A percentile compares a stretch with the other conserved stretches of the same genome.
These are phyloP conservation scores for Caenorhabditis briggsae DNA, from an alignment of 1,140 invertebrate species.

Conservation along the genomic window DNA sequence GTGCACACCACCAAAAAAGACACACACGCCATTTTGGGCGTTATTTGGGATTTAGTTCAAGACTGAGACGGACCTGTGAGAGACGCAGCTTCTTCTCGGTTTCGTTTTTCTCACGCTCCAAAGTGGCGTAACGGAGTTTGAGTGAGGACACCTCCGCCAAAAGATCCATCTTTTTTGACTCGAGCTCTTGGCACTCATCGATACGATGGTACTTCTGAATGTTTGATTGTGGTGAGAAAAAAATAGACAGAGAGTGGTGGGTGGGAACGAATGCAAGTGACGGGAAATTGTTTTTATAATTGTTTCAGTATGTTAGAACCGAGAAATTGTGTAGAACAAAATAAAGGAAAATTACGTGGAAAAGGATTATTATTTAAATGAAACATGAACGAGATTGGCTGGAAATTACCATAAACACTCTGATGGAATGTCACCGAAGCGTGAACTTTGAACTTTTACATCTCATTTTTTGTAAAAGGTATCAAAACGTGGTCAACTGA, in stretches of 20 bases:
- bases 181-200: conserved; percentile 65
- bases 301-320: too few species aligned
- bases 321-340: too few species aligned
- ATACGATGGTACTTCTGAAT: conserved; percentile 60
- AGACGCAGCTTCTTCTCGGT: conserved; percentile 80
- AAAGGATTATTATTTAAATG: too few species aligned
- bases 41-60: not conserved
- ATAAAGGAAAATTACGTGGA: too few species aligned
- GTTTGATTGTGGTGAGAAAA: not conserved
- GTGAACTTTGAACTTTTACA: too few species aligned
- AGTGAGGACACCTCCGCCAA: conserved; percentile 90
- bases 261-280: not conserved
- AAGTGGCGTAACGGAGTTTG: conserved; percentile 85
- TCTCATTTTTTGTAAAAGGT: too few species aligned
- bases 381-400: too few species aligned
- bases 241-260: not conserved
- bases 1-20: conserved; percentile 75
- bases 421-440: too few species aligned
- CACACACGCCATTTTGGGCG: conserved; percentile 8
- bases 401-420: too few species aligned
- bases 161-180: conserved; percentile 87
- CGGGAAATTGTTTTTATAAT: too few species aligned
- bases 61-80: conserved; percentile 78
- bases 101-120: conserved; percentile 88
- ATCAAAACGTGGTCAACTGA: too few species aligned